Evolutionary conservation across 2,797 vertebrate genomes (phyloP).

Genomic region (Cyclopterus lumpus): DNA sequence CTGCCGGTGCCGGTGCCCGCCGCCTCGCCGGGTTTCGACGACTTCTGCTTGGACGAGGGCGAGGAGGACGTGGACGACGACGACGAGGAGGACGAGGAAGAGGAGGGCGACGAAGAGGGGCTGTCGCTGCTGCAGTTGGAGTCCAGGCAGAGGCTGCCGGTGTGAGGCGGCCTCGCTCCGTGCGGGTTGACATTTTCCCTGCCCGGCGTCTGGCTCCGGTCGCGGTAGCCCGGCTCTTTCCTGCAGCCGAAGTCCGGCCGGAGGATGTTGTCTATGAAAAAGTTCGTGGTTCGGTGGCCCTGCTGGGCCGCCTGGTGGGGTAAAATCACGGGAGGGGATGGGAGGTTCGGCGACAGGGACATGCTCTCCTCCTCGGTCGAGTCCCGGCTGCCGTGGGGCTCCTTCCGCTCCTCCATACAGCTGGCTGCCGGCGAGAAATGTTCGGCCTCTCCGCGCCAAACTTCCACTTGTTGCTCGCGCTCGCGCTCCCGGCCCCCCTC

Average conservation of each 20-base stretch:
- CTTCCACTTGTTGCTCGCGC: constrained; percentile 85
- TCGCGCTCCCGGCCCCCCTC: constrained; percentile 54
- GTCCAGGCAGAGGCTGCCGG: constrained; percentile 88
- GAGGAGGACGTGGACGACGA: constrained; percentile 79
- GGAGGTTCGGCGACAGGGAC: constrained; percentile 90
- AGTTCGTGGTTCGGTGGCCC: constrained; percentile 94
- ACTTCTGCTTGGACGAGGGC: constrained; percentile 84
- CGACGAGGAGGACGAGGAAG: constrained; percentile 72
- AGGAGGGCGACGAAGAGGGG: constrained; percentile 79
- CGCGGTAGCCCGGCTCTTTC: constrained; percentile 86
- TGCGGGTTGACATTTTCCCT: constrained; percentile 90
- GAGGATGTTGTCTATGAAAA: constrained; percentile 97
- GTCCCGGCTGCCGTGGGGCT: constrained; percentile 84
- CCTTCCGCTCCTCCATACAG: constrained; percentile 91
- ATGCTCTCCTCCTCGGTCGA: constrained; percentile 91
- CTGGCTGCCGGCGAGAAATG: constrained; percentile 41
- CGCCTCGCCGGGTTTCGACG: constrained; percentile 73
- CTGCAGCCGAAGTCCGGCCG: constrained; percentile 97
- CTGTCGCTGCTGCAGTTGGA: constrained; percentile 92
- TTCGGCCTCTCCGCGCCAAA: constrained; percentile 70
- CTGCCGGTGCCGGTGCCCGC: constrained; percentile 78
- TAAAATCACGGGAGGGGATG: constrained; percentile 85
- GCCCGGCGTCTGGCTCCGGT: constrained; percentile 87
- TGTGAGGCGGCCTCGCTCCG: constrained; percentile 83
- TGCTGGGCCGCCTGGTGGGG: constrained; percentile 88